Evolutionary conservation across 2,113 vertebrate species (phyloP).

Genomic region (Chrysemys picta): DNA sequence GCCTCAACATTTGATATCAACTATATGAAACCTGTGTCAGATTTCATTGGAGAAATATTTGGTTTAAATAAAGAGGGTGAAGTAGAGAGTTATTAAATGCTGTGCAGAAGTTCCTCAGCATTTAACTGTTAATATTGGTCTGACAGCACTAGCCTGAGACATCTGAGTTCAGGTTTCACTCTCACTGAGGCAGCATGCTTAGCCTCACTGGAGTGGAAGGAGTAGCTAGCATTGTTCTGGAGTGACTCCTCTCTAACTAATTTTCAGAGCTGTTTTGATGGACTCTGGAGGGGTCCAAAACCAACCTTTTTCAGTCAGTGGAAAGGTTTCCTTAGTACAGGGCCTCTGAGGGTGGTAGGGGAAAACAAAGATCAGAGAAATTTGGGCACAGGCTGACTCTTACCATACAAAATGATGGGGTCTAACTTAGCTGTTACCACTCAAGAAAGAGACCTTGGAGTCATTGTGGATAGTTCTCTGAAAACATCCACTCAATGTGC

Average conservation of each 20-base stretch:
- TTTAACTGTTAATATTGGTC: not conserved
- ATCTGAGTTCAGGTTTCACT: constrained; percentile 33
- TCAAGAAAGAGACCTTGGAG: no score
- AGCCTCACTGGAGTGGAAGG: not conserved
- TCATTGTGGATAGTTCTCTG: no score
- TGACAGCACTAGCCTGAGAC: not conserved
- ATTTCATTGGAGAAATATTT: constrained; percentile 67
- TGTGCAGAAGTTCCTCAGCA: constrained; percentile 36
- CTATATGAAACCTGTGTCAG: not conserved
- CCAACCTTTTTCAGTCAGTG: not conserved
- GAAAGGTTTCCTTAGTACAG: not conserved
- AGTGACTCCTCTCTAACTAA: constrained; percentile 16
- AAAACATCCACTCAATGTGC: no score
- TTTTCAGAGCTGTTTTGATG: not conserved
- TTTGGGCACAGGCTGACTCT: not conserved
- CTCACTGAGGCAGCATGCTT: not conserved
- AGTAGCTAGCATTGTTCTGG: constrained; percentile 27
- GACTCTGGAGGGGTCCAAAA: not conserved
- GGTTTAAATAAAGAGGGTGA: constrained; percentile 62
- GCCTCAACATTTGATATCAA: not conserved
- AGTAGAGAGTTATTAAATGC: constrained; percentile 38
- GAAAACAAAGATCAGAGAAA: not conserved
- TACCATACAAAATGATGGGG: no score
- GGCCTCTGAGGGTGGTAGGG: not conserved
- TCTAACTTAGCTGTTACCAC: no score